Base-by-base conservation (phyloP, 2,888 invertebrate genomes). In the Pyrocoelia pectoralis region DNA sequence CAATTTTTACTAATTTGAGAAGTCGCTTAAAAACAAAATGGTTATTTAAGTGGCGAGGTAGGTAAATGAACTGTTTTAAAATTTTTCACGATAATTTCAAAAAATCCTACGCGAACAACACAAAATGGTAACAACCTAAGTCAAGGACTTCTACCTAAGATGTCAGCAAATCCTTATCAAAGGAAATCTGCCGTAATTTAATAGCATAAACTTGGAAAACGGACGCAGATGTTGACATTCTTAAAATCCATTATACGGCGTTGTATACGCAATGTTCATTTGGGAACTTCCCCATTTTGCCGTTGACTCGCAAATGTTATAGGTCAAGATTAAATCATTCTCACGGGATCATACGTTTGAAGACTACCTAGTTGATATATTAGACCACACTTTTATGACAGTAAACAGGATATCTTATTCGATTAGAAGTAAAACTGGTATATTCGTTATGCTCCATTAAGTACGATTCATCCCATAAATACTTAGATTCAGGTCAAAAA, bases 61-160 rank as follows among this genome's bases (percentile, higher is more conserved):
- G 33, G 2, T 33, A 33, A 33, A 33, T n/a, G 33, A 33, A 33
- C 33, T 33, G 9, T 2, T 33, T 33, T 33, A 33, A 33, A 24
- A 24, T 24, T 24, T 24, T 24, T 3, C 24, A 28, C 51, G 17
- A 59, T 46, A 46, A 54, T 54, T 61, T 61, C 56, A 41, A 41
- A 29, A 17, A 52, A 56, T 43, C 61, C 61, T 61, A 61, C 61
- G 52, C 61, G 56, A 61, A 61, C 41, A 55, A 61, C 52, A 24
- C 43, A 52, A 38, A 61, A 56, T 61, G 48, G 61, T 61, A 61
- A 61, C 61, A 61, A 61, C 56, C 61, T 52, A 14, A 41, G 19
- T 43, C 61, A 61, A 61, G 61, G 61, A 46, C 56, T 52, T 61
- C 61, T 46, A 56, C 56, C 52, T 46, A 18, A 24, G 50, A 54